Evolutionary conservation across 2,113 vertebrate genomes (phyloP).

Genomic region (Ranitomeya imitator): DNA sequence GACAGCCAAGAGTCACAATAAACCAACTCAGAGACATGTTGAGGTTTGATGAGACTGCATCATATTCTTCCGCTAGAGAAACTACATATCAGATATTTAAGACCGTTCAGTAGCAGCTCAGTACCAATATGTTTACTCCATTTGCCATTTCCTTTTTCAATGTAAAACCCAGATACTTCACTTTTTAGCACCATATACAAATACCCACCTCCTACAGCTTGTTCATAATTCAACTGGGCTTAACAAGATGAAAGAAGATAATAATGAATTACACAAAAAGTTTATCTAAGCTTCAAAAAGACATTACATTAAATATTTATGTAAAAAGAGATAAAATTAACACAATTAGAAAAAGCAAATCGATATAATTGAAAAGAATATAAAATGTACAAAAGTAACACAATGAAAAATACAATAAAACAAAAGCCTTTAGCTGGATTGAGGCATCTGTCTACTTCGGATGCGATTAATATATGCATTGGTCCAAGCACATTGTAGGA

Average conservation of each 20-base stretch:
- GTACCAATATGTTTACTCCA: conserved; percentile 56
- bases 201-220: conserved; percentile 63
- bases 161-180: conserved; percentile 58
- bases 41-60: conserved; percentile 12
- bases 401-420: conserved; percentile 63
- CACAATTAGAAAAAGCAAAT: conserved; percentile 81
- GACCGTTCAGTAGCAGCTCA: conserved; percentile 41
- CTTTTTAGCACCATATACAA: conserved; percentile 67
- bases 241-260: conserved; percentile 70
- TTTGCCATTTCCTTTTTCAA: conserved; percentile 59
- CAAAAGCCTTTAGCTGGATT: conserved; percentile 61
- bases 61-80: conserved; percentile 49
- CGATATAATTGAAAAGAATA: conserved; percentile 77
- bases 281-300: conserved; percentile 72
- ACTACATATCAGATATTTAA: conserved; percentile 47
- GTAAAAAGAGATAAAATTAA: conserved; percentile 86
- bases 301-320: conserved; percentile 89
- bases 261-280: conserved; percentile 73
- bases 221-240: conserved; percentile 66
- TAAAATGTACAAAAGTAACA: conserved; percentile 82
- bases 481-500: conserved; percentile 44
- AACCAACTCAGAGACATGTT: not conserved
- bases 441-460: conserved; percentile 67
- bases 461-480: conserved; percentile 45
- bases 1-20: not conserved